Evolutionary conservation across 1,140 invertebrate genomes (phyloP), one percentile per base, ranked within the genome.

Genomic region (Brachionus rubens): DNA sequence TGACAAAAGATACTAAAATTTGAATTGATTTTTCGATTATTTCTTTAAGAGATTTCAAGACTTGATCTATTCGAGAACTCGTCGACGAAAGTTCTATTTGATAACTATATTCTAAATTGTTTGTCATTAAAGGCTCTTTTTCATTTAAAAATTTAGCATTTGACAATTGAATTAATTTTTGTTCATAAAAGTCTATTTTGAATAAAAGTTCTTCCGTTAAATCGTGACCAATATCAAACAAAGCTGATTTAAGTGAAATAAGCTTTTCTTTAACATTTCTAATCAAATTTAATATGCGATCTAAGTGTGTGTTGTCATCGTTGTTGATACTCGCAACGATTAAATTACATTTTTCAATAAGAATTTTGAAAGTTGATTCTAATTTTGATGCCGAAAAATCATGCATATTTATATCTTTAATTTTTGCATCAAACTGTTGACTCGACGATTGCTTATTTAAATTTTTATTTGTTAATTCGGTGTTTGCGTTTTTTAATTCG

Each of bases 51-150:
- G 21, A 26, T 19, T 33, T 40, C 12, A 12, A 30, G 48, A 72
- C 4, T 6, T 28, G 4, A 36, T 30, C 68, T 10, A 24, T 19
- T 24, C 33, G 19, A 2, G 26, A 46, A 16, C 9, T 21, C 19
- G 33, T 30, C 14, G 56, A n/a, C 7, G 59, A 19, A 24, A 10
- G 9, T 9, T 46, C 46, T 1, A 54, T 54, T 3, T 16, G 24
- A 54, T 50, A 54, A 28, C 46, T 30, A 36, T 50, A 54, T 19
- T 48, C 24, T 12, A 36, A 19, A 21, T 36, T 54, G 12, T 12
- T 54, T 12, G 28, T 19, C 19, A 72, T 48, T 30, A 72, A 54
- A 3, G 68, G 68, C 19, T 72, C 68, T 50, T 54, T 40, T 41
- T 72, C 68, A 40, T 54, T 48, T 2, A 50, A 10, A 24, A 12